phyloP scores from a whole-genome alignment of 92 coral and sea anemone species.

The Plumapathes pennacea region DNA sequence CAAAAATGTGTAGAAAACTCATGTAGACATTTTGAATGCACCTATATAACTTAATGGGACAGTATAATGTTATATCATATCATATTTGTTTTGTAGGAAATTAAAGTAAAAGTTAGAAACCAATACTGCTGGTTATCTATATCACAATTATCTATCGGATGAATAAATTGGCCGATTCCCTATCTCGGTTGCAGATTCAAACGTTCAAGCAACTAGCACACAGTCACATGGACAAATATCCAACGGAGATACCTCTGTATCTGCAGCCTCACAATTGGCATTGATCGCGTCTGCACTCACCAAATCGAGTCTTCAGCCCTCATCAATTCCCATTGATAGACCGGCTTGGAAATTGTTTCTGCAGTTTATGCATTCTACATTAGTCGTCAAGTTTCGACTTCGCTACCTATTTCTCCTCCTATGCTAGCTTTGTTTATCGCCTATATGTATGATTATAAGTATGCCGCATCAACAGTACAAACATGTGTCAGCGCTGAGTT shows the following conservation, averaged over 20 bases:
- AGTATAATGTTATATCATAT: too few relatives aligned
- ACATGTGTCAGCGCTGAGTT: too few relatives aligned
- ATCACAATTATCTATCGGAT: too few relatives aligned
- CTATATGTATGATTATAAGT: too few relatives aligned
- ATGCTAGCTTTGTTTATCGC: too few relatives aligned
- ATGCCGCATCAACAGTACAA: too few relatives aligned
- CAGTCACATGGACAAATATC: slow-evolving; percentile 8
- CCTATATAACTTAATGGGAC: too few relatives aligned
- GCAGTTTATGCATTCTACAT: neutral
- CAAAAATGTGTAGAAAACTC: too few relatives aligned
- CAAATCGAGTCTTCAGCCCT: slow-evolving; percentile 1
- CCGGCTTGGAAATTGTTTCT: neutral
- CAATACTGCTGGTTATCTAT: too few relatives aligned
- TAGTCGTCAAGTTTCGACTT: neutral
- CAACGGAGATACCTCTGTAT: slow-evolving; percentile 29
- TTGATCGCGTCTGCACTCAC: neutral
- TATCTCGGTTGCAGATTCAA: slow-evolving; percentile 41
- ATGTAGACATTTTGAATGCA: too few relatives aligned
- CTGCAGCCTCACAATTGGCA: slow-evolving; percentile 27
- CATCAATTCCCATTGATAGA: neutral
- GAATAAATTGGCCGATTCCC: slow-evolving; percentile 12
- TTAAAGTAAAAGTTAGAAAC: too few relatives aligned
- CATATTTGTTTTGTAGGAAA: too few relatives aligned
- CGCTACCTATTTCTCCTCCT: slow-evolving; percentile 6
- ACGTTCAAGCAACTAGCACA: slow-evolving; percentile 35